phyloP scores from a whole-genome alignment of 2,113 vertebrate genomes.

The Tupaia tana region DNA sequence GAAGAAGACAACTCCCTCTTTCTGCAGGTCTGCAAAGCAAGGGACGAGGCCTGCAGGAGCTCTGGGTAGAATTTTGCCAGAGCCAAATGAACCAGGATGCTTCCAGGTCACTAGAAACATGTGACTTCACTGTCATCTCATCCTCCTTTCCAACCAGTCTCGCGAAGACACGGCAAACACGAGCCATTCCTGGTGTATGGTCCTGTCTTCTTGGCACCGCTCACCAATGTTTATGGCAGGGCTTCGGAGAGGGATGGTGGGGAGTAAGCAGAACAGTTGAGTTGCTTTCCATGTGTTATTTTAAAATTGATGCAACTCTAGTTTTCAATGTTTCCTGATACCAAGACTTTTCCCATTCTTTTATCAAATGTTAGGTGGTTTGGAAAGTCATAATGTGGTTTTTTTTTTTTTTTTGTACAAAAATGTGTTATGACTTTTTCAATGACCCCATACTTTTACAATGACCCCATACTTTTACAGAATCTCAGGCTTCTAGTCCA shows the following conservation, averaged over 20 bases:
- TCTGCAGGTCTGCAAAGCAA: background rate
- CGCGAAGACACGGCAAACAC: background rate
- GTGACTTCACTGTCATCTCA: background rate
- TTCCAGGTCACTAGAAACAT: background rate
- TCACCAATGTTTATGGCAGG: background rate
- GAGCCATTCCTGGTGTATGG: fast-evolving
- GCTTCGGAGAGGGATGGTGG: background rate
- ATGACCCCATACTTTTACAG: background rate
- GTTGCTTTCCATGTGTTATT: background rate
- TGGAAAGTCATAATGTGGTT: no score
- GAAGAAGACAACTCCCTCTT: background rate
- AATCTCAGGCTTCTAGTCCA: background rate
- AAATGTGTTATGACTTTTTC: no score
- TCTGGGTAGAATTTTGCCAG: background rate
- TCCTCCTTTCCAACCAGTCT: background rate
- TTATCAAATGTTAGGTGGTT: background rate
- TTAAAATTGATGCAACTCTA: background rate
- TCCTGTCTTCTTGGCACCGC: background rate
- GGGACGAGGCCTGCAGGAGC: background rate
- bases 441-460: background rate
- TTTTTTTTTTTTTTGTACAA: no score
- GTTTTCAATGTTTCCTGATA: background rate
- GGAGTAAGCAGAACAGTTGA: background rate
- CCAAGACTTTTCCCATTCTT: conserved; percentile 30
- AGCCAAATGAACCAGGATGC: background rate